Percentiles rank a stretch among this genome's conserved stretches.
Conservation (phyloP, 2,888 invertebrate species). For the Apotomis capreana region DNA sequence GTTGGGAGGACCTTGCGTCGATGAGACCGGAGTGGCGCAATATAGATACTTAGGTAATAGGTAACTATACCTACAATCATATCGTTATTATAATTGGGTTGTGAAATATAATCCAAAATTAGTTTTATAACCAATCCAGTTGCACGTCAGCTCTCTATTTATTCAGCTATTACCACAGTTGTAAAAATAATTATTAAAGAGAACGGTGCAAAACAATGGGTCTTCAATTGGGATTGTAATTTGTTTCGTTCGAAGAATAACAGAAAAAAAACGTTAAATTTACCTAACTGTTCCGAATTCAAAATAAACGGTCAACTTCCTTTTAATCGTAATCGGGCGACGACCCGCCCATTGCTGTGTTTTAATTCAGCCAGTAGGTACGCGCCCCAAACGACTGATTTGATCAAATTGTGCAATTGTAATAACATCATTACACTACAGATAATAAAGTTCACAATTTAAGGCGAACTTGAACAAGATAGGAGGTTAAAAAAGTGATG, state of each 20-base stretch:
- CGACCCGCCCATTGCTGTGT: constrained; percentile 31
- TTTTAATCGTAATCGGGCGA: constrained; percentile 38
- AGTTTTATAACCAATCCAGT: neutral
- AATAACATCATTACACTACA: neutral
- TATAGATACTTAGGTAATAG: too few relatives aligned
- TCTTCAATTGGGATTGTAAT: neutral
- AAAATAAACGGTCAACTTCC: constrained; percentile 35
- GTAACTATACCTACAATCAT: neutral
- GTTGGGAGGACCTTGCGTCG: too few relatives aligned
- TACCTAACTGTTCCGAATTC: constrained; percentile 32
- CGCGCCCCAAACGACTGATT: neutral
- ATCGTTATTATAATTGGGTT: neutral
- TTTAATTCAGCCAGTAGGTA: constrained; percentile 17
- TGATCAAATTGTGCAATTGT: neutral
- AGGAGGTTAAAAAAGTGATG: constrained; percentile 1
- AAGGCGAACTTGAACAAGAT: neutral
- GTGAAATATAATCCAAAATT: neutral
- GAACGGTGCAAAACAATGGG: neutral
- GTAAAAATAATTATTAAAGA: constrained; percentile 4
- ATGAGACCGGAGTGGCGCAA: too few relatives aligned
- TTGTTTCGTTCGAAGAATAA: constrained; percentile 1
- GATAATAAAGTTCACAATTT: neutral
- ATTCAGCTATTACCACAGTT: neutral
- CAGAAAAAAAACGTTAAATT: constrained; percentile 20
- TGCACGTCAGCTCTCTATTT: neutral